phyloP scores from a whole-genome alignment of 2,888 invertebrate species.

The Shargacucullia verbasci region DNA sequence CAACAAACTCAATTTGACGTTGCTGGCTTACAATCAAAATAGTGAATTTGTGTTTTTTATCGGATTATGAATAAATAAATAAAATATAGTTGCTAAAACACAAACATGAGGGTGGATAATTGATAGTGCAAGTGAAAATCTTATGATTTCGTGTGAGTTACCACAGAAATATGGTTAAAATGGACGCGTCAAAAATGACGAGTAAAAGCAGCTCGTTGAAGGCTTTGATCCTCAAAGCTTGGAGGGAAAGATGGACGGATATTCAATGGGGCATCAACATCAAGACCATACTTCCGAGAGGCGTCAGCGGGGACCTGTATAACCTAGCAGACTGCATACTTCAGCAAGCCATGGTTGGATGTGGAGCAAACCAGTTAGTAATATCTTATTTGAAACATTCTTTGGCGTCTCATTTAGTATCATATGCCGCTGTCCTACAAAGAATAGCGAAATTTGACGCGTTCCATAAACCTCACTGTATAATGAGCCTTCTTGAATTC shows the following conservation, averaged over 20 bases:
- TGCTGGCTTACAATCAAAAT: slow-evolving; percentile 21
- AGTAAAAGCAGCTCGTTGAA: slow-evolving; percentile 95
- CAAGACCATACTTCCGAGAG: slow-evolving; percentile 96
- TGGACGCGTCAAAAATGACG: slow-evolving; percentile 94
- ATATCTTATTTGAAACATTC: slow-evolving; percentile 98
- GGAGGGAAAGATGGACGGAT: slow-evolving; percentile 98
- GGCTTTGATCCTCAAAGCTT: slow-evolving; percentile 94
- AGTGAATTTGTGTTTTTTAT: slow-evolving; percentile 3
- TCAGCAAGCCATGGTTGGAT: slow-evolving; percentile 97
- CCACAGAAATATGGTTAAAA: slow-evolving; percentile 71
- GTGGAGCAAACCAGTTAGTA: slow-evolving; percentile 96
- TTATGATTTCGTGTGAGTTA: slow-evolving; percentile 16
- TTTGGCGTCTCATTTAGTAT: slow-evolving; percentile 96
- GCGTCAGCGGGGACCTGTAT: slow-evolving; percentile 98
- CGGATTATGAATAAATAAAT: slow-evolving; percentile 17
- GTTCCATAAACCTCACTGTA: slow-evolving; percentile 95
- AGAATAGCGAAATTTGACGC: slow-evolving; percentile 97
- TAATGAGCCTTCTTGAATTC: slow-evolving; percentile 95
- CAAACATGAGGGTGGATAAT: slow-evolving; percentile 18
- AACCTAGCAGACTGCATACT: slow-evolving; percentile 97
- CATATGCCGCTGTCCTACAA: slow-evolving; percentile 96
- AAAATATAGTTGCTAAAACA: neutral
- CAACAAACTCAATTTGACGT: slow-evolving; percentile 43
- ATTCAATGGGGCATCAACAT: slow-evolving; percentile 99
- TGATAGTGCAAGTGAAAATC: slow-evolving; percentile 6